A percentile compares a stretch with the other conserved stretches of the same genome.
These are phyloP conservation scores for Linurgus olivaceus DNA, from an alignment of 2,797 vertebrate genomes.

Conservation along the genomic window DNA sequence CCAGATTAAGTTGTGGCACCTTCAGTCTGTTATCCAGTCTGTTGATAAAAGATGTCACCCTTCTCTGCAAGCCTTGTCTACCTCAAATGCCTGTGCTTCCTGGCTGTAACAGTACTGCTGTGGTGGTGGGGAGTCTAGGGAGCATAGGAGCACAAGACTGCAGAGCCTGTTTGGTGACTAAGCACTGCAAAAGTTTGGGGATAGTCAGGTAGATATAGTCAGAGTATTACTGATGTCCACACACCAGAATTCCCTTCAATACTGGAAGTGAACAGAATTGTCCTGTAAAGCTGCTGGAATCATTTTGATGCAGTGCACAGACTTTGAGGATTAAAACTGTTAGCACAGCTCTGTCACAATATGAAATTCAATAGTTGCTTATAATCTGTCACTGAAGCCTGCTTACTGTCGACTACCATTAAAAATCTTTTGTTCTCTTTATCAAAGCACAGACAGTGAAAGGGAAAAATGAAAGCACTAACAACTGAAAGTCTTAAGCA, in stretches of 20 bases:
- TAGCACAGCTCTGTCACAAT: conserved; percentile 15
- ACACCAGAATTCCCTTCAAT: background rate
- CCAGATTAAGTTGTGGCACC: background rate
- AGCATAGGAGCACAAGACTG: background rate
- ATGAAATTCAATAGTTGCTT: conserved; percentile 1
- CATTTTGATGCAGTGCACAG: background rate
- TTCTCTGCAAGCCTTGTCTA: background rate
- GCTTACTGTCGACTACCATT: background rate
- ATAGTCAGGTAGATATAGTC: background rate
- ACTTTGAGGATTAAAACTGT: background rate
- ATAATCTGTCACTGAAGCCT: background rate
- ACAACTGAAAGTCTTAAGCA: background rate
- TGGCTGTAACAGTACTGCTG: background rate
- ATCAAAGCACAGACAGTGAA: background rate
- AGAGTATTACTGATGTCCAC: background rate
- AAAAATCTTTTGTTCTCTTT: conserved; percentile 28
- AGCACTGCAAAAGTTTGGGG: background rate
- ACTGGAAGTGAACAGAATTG: background rate
- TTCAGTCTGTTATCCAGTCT: background rate
- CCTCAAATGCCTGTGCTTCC: background rate
- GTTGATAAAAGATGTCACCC: background rate
- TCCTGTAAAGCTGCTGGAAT: background rate
- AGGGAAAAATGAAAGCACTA: background rate
- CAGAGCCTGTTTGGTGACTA: background rate
- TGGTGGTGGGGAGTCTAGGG: background rate